A percentile compares a stretch with the other conserved stretches of the same genome.
These are phyloP conservation scores for Epicampocera succincta DNA, from an alignment of 2,888 invertebrate genomes.

Conservation along the genomic window DNA sequence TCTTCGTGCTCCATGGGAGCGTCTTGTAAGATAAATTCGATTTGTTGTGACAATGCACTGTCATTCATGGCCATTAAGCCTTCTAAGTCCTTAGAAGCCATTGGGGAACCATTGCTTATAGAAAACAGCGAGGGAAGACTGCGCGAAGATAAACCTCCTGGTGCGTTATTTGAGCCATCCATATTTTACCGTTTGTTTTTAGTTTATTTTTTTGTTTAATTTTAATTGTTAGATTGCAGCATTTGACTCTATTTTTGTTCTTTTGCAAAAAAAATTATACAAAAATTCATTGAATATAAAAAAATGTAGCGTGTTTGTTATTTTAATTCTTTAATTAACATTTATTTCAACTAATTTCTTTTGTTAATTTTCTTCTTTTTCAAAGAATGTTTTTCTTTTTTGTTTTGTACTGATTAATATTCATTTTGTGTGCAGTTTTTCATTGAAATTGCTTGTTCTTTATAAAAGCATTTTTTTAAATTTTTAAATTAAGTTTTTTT, in stretches of 20 bases:
- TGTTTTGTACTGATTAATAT: slow-evolving; percentile 65
- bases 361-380: slow-evolving; percentile 31
- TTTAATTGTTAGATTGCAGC: slow-evolving; percentile 28
- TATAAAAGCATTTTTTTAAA: not conserved
- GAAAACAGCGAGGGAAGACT: slow-evolving; percentile 73
- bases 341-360: slow-evolving; percentile 52
- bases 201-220: slow-evolving; percentile 19
- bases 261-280: slow-evolving; percentile 21
- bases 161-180: slow-evolving; percentile 64
- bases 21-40: slow-evolving; percentile 82
- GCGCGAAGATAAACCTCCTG: slow-evolving; percentile 70
- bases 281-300: slow-evolving; percentile 47
- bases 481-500: not conserved
- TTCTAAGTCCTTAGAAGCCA: slow-evolving; percentile 76
- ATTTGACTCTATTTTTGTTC: slow-evolving; percentile 34
- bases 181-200: slow-evolving; percentile 29
- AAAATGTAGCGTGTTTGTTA: slow-evolving; percentile 45
- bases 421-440: slow-evolving; percentile 46
- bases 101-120: slow-evolving; percentile 68
- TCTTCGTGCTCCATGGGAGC: slow-evolving; percentile 80
- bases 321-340: slow-evolving; percentile 50
- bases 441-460: slow-evolving; percentile 24
- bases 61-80: slow-evolving; percentile 80
- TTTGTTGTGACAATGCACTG: slow-evolving; percentile 81
- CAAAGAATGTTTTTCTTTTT: slow-evolving; percentile 60